phyloP scores from a whole-genome alignment of 2,113 vertebrate genomes.

The Podocnemis expansa region DNA sequence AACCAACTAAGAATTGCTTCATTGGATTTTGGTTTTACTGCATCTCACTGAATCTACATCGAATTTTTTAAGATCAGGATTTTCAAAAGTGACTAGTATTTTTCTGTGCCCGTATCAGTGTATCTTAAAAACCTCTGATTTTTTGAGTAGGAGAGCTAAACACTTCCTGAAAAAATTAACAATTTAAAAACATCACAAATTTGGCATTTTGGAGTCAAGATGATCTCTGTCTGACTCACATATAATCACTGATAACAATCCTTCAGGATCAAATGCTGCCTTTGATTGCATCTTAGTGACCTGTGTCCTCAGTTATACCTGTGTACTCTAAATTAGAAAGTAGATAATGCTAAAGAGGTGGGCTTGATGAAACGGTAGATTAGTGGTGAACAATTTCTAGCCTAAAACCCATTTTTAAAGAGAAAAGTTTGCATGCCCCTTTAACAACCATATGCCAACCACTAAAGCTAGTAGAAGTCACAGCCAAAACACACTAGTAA shows the following conservation, averaged over 20 bases:
- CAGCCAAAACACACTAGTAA: background rate
- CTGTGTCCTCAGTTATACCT: background rate
- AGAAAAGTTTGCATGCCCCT: background rate
- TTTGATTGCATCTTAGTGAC: background rate
- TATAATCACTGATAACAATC: rapidly evolving
- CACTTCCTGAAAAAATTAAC: background rate
- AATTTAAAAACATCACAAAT: background rate
- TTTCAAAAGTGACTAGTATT: background rate
- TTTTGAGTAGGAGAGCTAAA: background rate
- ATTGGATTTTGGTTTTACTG: background rate
- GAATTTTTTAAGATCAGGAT: background rate
- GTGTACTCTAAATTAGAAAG: background rate
- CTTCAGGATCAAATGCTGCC: background rate
- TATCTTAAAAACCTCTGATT: background rate
- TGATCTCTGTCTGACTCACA: background rate
- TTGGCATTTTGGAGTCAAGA: background rate
- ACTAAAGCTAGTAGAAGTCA: background rate
- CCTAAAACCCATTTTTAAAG: conserved; percentile 18
- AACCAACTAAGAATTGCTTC: background rate
- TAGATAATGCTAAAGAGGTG: background rate
- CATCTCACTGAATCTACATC: background rate
- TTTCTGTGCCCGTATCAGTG: background rate
- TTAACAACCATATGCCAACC: conserved; percentile 30
- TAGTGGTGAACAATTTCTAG: background rate
- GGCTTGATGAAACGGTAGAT: background rate